These are phyloP conservation scores for Periophthalmus magnuspinnatus DNA, from an alignment of 2,797 vertebrate species.

Conservation along the genomic window DNA sequence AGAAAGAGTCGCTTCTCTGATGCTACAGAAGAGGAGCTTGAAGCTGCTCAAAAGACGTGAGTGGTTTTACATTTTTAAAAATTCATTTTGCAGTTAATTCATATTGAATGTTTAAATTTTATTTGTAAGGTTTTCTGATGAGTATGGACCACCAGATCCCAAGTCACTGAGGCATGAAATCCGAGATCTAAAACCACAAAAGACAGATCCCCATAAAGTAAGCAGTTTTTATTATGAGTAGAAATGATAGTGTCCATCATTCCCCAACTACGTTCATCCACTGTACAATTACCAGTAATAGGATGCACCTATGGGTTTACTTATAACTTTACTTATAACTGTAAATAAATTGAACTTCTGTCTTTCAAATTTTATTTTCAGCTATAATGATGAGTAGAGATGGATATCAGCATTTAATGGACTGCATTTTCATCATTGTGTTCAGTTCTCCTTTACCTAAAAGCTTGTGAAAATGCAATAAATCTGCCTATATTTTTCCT, in stretches of 20 bases:
- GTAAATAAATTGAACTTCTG: too few species aligned
- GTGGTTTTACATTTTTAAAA: not conserved
- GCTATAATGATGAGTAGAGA: too few species aligned
- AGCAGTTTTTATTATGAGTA: not conserved
- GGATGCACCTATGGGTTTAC: too few species aligned
- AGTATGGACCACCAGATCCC: constrained; percentile 23
- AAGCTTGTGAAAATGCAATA: too few species aligned
- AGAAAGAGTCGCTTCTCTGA: constrained; percentile 76
- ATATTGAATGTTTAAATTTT: not conserved
- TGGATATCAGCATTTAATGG: not conserved
- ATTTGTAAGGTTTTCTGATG: constrained; percentile 40
- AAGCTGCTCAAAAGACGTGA: constrained; percentile 63
- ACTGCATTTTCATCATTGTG: too few species aligned
- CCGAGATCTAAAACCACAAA: constrained; percentile 26
- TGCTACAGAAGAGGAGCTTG: constrained; percentile 67
- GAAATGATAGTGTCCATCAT: not conserved
- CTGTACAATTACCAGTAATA: too few species aligned
- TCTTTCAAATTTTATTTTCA: too few species aligned
- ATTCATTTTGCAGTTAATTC: not conserved
- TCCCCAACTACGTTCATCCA: too few species aligned
- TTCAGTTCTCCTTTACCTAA: too few species aligned
- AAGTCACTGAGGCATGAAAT: constrained; percentile 27
- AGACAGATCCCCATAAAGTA: constrained; percentile 21
- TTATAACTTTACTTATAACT: too few species aligned
- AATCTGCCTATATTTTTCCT: too few species aligned